Percentiles rank a stretch among this genome's conserved stretches.
Conservation (phyloP, 2,113 vertebrate genomes). For the Pycnonotus jocosus region DNA sequence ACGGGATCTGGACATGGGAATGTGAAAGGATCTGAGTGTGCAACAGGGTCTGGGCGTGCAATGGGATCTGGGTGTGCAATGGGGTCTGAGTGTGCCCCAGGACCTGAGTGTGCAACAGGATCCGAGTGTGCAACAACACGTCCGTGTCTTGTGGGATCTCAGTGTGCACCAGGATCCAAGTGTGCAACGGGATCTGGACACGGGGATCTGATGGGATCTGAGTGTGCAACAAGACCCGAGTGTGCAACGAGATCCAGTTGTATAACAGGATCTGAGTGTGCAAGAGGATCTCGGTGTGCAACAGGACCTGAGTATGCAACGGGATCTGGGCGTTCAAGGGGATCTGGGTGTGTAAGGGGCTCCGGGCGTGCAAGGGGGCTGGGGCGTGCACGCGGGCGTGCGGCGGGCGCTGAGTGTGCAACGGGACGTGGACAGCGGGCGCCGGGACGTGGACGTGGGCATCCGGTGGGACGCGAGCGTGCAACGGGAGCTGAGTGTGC, state of each 20-base stretch:
- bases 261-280: neutral
- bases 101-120: neutral
- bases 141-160: no score
- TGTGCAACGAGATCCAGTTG: neutral
- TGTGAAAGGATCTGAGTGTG: neutral
- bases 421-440: neutral
- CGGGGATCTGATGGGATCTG: no score
- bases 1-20: rapidly evolving
- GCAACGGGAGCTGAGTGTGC: neutral
- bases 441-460: neutral
- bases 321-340: neutral
- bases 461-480: neutral
- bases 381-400: neutral
- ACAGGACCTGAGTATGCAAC: rapidly evolving
- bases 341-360: rapidly evolving
- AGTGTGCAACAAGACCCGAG: rapidly evolving
- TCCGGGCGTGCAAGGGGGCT: rapidly evolving
- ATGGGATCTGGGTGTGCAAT: no score
- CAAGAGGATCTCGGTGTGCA: rapidly evolving
- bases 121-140: neutral
- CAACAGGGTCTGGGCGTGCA: neutral
- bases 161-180: rapidly evolving
- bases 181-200: rapidly evolving
- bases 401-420: neutral
- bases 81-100: no score